Evolutionary conservation across 2,113 vertebrate genomes (phyloP).

Genomic region (Neotoma lepida): DNA sequence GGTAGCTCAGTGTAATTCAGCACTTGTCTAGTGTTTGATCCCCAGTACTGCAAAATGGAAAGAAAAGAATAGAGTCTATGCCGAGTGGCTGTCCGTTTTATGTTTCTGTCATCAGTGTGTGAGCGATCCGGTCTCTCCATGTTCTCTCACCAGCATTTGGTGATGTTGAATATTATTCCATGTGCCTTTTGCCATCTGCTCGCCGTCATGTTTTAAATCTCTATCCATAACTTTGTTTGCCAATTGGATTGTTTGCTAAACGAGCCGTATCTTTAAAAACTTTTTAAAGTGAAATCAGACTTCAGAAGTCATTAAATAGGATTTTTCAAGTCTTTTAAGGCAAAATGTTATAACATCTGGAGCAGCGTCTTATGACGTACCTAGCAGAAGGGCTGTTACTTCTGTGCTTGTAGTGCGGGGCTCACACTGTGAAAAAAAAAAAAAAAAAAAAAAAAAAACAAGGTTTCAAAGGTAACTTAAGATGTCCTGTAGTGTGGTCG

Average conservation of each 20-base stretch:
- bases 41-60: not conserved
- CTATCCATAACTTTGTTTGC: not conserved
- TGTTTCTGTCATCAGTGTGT: not conserved
- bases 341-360: constrained; percentile 18
- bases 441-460: constrained; percentile 40
- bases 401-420: not conserved
- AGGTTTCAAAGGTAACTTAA: not conserved
- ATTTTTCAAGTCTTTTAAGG: constrained; percentile 47
- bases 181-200: not conserved
- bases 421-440: constrained; percentile 16
- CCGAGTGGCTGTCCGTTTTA: not conserved
- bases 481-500: not conserved
- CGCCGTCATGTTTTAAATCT: constrained; percentile 5
- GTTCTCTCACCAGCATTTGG: constrained; percentile 11
- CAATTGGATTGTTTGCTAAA: constrained; percentile 47
- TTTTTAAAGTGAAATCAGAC: not conserved
- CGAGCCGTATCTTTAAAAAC: constrained; percentile 31
- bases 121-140: not conserved
- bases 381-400: not conserved
- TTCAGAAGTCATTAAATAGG: constrained; percentile 47
- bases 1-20: no score
- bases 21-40: not conserved
- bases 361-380: constrained; percentile 5
- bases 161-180: not conserved
- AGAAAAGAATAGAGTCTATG: not conserved